phyloP scores from a whole-genome alignment of 2,888 invertebrate species.

The Oscheius sp. region DNA sequence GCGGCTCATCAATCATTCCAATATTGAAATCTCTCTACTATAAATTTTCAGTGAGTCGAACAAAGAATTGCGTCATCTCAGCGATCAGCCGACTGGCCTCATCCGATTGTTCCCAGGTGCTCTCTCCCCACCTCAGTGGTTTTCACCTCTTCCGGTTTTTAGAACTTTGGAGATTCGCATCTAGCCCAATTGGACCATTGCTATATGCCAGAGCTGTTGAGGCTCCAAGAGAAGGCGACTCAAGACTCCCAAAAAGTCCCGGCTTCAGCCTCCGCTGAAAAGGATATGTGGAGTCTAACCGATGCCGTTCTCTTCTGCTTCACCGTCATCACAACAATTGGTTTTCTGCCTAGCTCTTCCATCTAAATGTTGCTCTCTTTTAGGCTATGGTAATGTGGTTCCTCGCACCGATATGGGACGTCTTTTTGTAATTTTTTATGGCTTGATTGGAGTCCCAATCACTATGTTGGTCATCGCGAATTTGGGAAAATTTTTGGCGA shows the following conservation, averaged over 20 bases:
- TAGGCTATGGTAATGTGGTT: conserved; percentile 68
- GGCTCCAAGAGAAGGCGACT: conserved; percentile 28
- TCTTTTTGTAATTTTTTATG: conserved; percentile 65
- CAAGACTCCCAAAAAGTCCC: conserved; percentile 15
- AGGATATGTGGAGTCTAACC: conserved; percentile 60
- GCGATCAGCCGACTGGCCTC: conserved; percentile 44
- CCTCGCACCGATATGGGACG: conserved; percentile 60
- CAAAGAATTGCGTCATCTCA: conserved; percentile 56
- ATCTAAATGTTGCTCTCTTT: too few species aligned
- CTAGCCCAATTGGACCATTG: conserved; percentile 35
- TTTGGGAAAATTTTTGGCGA: conserved; percentile 65
- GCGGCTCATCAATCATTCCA: background rate
- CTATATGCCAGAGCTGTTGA: conserved; percentile 31
- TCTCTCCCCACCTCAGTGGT: background rate
- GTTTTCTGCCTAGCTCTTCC: too few species aligned
- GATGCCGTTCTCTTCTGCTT: conserved; percentile 67
- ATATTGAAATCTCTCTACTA: too few species aligned
- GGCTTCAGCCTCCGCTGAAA: conserved; percentile 26
- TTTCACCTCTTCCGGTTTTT: too few species aligned
- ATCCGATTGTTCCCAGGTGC: conserved; percentile 40
- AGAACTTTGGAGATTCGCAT: conserved; percentile 14
- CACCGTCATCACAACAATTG: conserved; percentile 67
- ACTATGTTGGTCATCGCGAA: conserved; percentile 67
- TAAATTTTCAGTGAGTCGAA: conserved; percentile 63
- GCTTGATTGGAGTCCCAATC: conserved; percentile 65